Evolutionary conservation across 1,140 invertebrate genomes (phyloP).

Genomic region (Drosophila subobscura): DNA sequence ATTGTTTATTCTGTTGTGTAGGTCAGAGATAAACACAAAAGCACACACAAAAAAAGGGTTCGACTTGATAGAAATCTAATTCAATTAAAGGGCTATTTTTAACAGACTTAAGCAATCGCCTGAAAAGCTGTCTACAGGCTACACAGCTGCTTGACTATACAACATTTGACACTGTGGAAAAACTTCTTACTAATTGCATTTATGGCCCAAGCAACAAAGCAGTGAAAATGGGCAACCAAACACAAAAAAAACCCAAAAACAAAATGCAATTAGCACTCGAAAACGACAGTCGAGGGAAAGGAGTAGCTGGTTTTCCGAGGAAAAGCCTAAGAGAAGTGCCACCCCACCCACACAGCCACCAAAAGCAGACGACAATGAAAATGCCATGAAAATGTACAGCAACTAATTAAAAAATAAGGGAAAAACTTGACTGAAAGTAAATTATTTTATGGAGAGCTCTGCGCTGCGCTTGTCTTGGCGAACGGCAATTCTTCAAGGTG

Average conservation of each 20-base stretch:
- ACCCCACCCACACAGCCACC: slow-evolving; percentile 5
- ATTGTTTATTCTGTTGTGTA: slow-evolving; percentile 49
- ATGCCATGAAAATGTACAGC: slow-evolving; percentile 64
- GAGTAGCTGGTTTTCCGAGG: neutral
- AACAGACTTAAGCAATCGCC: slow-evolving; percentile 5
- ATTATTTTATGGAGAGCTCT: slow-evolving; percentile 30
- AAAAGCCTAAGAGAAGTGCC: slow-evolving; percentile 8
- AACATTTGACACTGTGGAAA: slow-evolving; percentile 11
- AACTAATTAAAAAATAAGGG: slow-evolving; percentile 56
- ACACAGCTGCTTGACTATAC: no score
- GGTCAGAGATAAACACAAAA: neutral
- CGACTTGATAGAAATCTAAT: slow-evolving; percentile 52
- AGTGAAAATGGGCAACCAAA: slow-evolving; percentile 54
- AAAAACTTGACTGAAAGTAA: slow-evolving; percentile 58
- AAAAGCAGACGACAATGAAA: slow-evolving; percentile 33
- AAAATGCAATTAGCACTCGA: slow-evolving; percentile 73
- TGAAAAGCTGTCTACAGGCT: no score
- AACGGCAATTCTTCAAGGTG: slow-evolving; percentile 29
- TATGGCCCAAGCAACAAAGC: slow-evolving; percentile 56
- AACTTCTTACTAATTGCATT: slow-evolving; percentile 65
- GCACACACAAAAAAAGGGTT: slow-evolving; percentile 4
- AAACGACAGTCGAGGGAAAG: slow-evolving; percentile 4
- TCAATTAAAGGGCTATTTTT: slow-evolving; percentile 47
- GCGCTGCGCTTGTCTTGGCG: slow-evolving; percentile 10
- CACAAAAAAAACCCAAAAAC: slow-evolving; percentile 44